Percentiles rank a stretch among this genome's conserved stretches.
These are phyloP conservation scores for Xanthia icteritia DNA, from an alignment of 2,888 invertebrate genomes.

Conservation along the genomic window DNA sequence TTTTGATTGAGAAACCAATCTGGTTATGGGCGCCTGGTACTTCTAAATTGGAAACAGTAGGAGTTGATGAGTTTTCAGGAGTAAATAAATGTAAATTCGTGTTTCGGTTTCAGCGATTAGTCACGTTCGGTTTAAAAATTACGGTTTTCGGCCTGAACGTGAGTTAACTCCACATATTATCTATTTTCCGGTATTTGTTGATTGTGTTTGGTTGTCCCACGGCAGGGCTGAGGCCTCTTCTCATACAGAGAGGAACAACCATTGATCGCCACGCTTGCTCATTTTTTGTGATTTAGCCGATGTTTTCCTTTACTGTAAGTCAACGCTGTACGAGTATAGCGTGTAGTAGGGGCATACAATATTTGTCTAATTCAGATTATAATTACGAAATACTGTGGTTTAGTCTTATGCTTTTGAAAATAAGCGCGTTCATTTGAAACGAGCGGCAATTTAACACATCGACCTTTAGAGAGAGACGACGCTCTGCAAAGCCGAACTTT, in stretches of 20 bases:
- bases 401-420: background rate
- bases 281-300: background rate
- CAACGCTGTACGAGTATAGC: no score
- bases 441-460: background rate
- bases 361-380: background rate
- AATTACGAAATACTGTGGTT: background rate
- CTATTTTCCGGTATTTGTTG: background rate
- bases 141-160: constrained; percentile 22
- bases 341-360: background rate
- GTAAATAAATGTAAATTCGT: constrained; percentile 39
- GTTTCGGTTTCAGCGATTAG: constrained; percentile 36
- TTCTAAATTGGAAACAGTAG: constrained; percentile 32
- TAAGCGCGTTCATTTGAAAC: background rate
- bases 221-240: background rate
- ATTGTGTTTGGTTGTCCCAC: background rate
- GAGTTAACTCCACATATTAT: background rate
- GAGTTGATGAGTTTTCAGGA: constrained; percentile 30
- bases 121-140: constrained; percentile 47
- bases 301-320: background rate
- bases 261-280: no score
- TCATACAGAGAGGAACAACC: no score
- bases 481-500: background rate
- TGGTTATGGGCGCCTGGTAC: constrained; percentile 52
- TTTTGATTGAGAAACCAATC: constrained; percentile 57
- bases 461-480: background rate